A percentile compares a stretch with the other conserved stretches of the same genome.
phyloP scores from a whole-genome alignment of 2,888 invertebrate species.

The Biston betularia region DNA sequence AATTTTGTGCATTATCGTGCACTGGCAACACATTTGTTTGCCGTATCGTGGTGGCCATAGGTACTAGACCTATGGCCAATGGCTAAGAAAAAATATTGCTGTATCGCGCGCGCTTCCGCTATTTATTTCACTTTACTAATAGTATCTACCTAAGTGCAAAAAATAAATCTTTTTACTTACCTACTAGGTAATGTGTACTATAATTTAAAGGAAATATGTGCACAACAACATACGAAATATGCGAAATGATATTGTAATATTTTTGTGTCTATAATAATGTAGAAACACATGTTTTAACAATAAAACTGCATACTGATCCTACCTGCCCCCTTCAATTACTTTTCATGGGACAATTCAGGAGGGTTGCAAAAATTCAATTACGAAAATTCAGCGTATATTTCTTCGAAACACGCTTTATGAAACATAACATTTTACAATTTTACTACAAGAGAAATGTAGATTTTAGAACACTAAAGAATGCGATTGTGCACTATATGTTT shows the following conservation, averaged over 20 bases:
- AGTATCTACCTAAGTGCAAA: too few relatives aligned
- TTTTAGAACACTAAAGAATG: not conserved
- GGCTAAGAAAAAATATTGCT: too few relatives aligned
- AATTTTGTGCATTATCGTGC: too few relatives aligned
- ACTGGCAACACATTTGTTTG: too few relatives aligned
- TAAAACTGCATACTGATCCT: slow-evolving; percentile 39
- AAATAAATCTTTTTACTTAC: too few relatives aligned
- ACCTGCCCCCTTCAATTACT: slow-evolving; percentile 53
- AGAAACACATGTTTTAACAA: slow-evolving; percentile 12
- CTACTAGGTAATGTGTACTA: not conserved
- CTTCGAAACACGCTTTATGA: slow-evolving; percentile 70
- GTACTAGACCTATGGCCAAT: too few relatives aligned
- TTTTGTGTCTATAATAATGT: not conserved
- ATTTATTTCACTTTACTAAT: too few relatives aligned
- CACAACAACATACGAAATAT: not conserved
- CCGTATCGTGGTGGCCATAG: too few relatives aligned
- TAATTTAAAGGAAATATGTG: not conserved
- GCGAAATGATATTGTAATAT: too few relatives aligned
- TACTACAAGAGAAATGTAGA: slow-evolving; percentile 47
- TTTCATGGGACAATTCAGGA: slow-evolving; percentile 58
- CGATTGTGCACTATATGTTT: not conserved
- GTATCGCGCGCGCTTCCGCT: too few relatives aligned
- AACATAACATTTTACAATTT: slow-evolving; percentile 70
- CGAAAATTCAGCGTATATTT: slow-evolving; percentile 60
- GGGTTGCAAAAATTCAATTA: slow-evolving; percentile 76